These are phyloP conservation scores for Florisuga fusca DNA, from an alignment of 2,797 vertebrate species.

Conservation along the genomic window DNA sequence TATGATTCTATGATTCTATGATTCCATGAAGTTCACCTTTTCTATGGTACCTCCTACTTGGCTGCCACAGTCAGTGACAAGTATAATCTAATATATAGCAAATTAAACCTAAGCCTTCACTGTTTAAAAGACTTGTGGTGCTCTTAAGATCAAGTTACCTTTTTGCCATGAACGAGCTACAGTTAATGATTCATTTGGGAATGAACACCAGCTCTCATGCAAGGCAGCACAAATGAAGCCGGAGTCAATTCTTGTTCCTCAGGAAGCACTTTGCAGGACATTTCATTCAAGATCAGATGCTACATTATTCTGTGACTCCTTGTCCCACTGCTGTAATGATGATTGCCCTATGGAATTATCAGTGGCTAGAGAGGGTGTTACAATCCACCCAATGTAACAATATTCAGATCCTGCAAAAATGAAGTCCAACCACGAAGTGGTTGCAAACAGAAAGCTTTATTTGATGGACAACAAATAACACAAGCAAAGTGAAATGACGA, in stretches of 20 bases:
- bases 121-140: not conserved
- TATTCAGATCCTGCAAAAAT: no score
- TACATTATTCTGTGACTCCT: not conserved
- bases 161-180: not conserved
- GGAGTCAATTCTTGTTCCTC: not conserved
- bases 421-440: no score
- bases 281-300: not conserved
- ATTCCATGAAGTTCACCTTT: not conserved
- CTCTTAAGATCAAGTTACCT: not conserved
- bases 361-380: not conserved
- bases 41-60: not conserved
- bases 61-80: not conserved
- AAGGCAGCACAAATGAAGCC: not conserved
- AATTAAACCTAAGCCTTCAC: not conserved
- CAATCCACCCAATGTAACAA: no score
- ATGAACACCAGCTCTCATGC: not conserved
- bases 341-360: not conserved
- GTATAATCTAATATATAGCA: not conserved
- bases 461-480: no score
- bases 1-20: no score
- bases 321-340: not conserved
- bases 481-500: no score
- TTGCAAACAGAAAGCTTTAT: no score
- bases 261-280: not conserved
- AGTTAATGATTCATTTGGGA: constrained; percentile 21